These are phyloP conservation scores for Mesorhabditis sp. DNA, from an alignment of 2,888 invertebrate species.

Conservation along the genomic window DNA sequence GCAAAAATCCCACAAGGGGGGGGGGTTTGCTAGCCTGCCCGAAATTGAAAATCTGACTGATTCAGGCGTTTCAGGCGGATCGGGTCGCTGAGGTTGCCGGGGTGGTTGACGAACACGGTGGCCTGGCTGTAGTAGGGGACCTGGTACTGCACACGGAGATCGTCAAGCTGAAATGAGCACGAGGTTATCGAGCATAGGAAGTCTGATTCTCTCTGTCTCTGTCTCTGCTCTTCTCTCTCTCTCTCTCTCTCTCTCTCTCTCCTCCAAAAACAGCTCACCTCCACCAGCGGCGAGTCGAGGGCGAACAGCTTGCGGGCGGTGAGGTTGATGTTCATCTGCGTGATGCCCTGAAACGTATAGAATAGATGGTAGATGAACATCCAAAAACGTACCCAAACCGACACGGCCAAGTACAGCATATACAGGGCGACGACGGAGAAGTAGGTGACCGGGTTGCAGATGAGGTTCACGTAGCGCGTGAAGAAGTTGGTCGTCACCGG, in stretches of 20 bases:
- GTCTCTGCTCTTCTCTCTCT: background rate
- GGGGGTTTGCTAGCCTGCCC: too few species aligned
- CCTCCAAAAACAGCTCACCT: conserved; percentile 16
- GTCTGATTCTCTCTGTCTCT: background rate
- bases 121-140: conserved; percentile 47
- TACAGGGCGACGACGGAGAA: conserved; percentile 32
- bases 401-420: conserved; percentile 41
- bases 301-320: conserved; percentile 52
- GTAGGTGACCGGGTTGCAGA: conserved; percentile 38
- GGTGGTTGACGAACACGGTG: conserved; percentile 41
- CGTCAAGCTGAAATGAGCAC: conserved; percentile 33
- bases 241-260: background rate
- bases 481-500: conserved; percentile 45
- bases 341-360: conserved; percentile 40
- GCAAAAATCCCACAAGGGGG: too few species aligned
- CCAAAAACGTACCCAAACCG: conserved; percentile 39
- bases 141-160: conserved; percentile 49
- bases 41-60: conserved; percentile 15
- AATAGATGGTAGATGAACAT: background rate
- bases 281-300: conserved; percentile 49
- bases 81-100: conserved; percentile 42
- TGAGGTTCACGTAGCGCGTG: conserved; percentile 34
- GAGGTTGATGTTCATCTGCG: conserved; percentile 52
- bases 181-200: background rate
- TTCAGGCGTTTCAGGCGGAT: conserved; percentile 25